phyloP scores from a whole-genome alignment of 2,797 vertebrate genomes.

The Chanos chanos region DNA sequence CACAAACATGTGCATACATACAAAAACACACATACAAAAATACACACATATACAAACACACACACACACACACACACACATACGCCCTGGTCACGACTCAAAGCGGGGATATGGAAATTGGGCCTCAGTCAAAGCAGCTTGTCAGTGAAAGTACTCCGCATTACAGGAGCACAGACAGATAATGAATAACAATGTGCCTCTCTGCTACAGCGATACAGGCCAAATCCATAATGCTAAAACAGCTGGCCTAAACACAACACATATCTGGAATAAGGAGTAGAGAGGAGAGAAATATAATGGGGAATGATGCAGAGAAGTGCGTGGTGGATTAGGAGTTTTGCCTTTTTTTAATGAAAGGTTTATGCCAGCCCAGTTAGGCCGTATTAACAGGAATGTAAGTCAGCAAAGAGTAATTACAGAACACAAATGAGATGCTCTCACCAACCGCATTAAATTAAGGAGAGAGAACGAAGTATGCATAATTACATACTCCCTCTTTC shows the following conservation, averaged over 20 bases:
- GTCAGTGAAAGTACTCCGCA: conserved; percentile 58
- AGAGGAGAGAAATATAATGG: conserved; percentile 22
- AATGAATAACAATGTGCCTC: conserved; percentile 70
- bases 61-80: neutral
- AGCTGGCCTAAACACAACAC: conserved; percentile 27
- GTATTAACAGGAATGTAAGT: conserved; percentile 23
- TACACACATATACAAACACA: too few species aligned
- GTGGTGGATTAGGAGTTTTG: conserved; percentile 34
- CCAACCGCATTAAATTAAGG: conserved; percentile 70
- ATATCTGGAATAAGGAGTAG: neutral
- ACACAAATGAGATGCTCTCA: conserved; percentile 73
- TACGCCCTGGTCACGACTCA: conserved; percentile 24
- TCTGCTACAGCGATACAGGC: conserved; percentile 64
- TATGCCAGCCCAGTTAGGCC: conserved; percentile 34
- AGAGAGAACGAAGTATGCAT: conserved; percentile 66
- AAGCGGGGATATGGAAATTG: conserved; percentile 31
- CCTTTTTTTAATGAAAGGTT: conserved; percentile 38
- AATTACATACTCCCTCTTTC: too few species aligned
- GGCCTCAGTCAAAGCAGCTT: conserved; percentile 14
- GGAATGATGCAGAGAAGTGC: conserved; percentile 34
- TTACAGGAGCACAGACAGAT: conserved; percentile 60
- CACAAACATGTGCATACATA: too few species aligned
- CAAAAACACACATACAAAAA: too few species aligned
- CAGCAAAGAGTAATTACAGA: conserved; percentile 69
- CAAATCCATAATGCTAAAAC: conserved; percentile 46